phyloP scores from a whole-genome alignment of 2,797 vertebrate genomes.

The Morus bassanus region DNA sequence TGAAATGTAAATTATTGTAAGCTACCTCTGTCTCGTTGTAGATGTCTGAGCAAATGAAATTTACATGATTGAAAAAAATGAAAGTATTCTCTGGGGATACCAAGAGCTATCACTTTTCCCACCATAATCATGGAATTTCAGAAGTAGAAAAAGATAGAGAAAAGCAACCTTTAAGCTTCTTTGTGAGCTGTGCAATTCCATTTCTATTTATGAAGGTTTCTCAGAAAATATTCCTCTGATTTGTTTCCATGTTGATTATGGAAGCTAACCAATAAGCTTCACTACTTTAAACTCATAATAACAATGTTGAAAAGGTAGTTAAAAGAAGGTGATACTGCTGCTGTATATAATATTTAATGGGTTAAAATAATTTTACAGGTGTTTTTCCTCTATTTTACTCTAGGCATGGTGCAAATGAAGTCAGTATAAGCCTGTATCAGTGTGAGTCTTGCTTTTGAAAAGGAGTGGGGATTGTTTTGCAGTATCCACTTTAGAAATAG shows the following conservation, averaged over 20 bases:
- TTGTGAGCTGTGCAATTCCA: not conserved
- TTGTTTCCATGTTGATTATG: not conserved
- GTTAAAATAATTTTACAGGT: not conserved
- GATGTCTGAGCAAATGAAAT: constrained; percentile 48
- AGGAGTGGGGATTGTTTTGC: not conserved
- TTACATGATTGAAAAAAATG: constrained; percentile 49
- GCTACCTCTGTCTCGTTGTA: constrained; percentile 24
- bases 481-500: not conserved
- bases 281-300: not conserved
- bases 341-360: not conserved
- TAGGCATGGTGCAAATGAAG: not conserved
- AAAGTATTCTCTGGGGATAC: constrained; percentile 1
- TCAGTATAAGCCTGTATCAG: not conserved
- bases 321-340: not conserved
- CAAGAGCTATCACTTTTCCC: not conserved
- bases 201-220: not conserved
- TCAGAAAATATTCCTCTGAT: not conserved
- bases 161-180: not conserved
- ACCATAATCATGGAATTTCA: not conserved
- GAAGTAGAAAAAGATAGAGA: not conserved
- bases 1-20: constrained; percentile 64
- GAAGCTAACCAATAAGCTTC: not conserved
- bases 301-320: not conserved
- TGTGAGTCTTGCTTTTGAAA: not conserved
- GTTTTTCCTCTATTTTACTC: not conserved